Evolutionary conservation across 2,113 vertebrate genomes (phyloP).

Genomic region (Diphyllodes magnificus): DNA sequence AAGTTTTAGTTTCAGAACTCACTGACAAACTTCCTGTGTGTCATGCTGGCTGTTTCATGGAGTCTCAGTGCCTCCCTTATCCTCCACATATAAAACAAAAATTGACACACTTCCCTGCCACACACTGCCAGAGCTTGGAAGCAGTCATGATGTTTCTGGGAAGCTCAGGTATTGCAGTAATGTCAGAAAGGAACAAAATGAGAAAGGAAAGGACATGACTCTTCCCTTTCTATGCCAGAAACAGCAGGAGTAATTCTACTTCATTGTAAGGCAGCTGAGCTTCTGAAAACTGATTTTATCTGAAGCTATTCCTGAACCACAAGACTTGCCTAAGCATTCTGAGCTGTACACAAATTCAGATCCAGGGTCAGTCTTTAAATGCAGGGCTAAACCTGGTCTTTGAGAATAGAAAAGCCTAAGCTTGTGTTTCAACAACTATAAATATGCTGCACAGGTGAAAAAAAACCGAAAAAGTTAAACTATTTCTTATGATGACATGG

Average conservation of each 20-base stretch:
- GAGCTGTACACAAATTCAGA: not conserved
- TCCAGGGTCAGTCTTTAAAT: not conserved
- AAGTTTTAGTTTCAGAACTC: not conserved
- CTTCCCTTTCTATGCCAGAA: not conserved
- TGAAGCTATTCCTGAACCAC: not conserved
- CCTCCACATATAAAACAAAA: not conserved
- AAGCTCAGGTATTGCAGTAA: not conserved
- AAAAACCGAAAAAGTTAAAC: not conserved
- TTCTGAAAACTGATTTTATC: not conserved
- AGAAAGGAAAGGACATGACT: not conserved
- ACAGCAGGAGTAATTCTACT: not conserved
- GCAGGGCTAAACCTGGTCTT: not conserved
- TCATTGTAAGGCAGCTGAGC: not conserved
- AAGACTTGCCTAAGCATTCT: not conserved
- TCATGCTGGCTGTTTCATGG: not conserved
- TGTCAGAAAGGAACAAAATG: not conserved
- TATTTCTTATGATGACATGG: not conserved
- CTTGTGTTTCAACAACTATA: not conserved
- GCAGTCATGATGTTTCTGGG: not conserved
- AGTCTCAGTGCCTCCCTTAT: not conserved
- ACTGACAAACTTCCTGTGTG: not conserved
- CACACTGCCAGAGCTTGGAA: not conserved
- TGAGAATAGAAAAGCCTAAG: not conserved
- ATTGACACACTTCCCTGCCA: not conserved
- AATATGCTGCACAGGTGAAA: accelerated